Percentiles rank a stretch among this genome's conserved stretches.
These are phyloP conservation scores for Drosophila prostipennis DNA, from an alignment of 2,888 invertebrate species.

Conservation along the genomic window DNA sequence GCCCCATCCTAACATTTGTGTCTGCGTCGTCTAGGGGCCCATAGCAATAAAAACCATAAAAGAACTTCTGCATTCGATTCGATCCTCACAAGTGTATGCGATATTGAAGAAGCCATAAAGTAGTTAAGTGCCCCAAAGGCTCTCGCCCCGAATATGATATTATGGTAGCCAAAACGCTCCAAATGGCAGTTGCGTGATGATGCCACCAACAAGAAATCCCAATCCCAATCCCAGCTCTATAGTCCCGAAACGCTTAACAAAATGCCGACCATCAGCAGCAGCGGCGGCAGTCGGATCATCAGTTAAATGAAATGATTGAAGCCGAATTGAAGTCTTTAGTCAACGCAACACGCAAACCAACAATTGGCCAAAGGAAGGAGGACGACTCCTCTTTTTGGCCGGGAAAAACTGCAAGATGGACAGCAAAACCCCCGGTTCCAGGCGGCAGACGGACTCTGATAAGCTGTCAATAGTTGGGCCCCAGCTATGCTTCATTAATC, in stretches of 20 bases:
- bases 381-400: background rate
- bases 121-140: slow-evolving; percentile 71
- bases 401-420: background rate
- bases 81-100: slow-evolving; percentile 74
- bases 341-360: slow-evolving; percentile 76
- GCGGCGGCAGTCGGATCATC: slow-evolving; percentile 66
- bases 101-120: slow-evolving; percentile 69
- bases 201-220: slow-evolving; percentile 31
- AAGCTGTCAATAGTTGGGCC: slow-evolving; percentile 66
- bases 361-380: slow-evolving; percentile 59
- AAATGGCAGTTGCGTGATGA: slow-evolving; percentile 70
- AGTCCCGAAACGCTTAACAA: slow-evolving; percentile 18
- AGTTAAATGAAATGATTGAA: slow-evolving; percentile 80
- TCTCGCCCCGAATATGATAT: slow-evolving; percentile 37
- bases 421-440: slow-evolving; percentile 8
- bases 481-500: slow-evolving; percentile 70
- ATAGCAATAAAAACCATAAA: slow-evolving; percentile 64
- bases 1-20: slow-evolving; percentile 29
- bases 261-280: slow-evolving; percentile 61
- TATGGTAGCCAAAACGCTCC: slow-evolving; percentile 71
- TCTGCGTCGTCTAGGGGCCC: slow-evolving; percentile 25
- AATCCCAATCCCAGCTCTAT: background rate
- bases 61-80: slow-evolving; percentile 51
- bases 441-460: slow-evolving; percentile 51
- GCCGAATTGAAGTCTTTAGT: slow-evolving; percentile 79